Conservation (phyloP, 1,140 invertebrate genomes). For the Musca domestica region DNA sequence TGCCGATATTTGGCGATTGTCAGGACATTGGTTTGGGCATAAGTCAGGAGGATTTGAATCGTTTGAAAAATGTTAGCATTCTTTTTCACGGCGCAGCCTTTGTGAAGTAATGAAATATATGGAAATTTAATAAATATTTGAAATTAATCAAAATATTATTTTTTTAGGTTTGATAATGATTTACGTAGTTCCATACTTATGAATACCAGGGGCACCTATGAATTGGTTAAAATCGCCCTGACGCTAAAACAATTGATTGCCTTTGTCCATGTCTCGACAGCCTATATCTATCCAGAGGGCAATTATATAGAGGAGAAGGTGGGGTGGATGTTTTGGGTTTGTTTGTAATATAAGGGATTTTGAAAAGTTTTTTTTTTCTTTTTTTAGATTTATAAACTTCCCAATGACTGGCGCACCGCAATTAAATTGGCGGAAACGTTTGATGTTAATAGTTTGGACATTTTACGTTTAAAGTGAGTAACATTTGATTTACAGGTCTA, state of each 20-base stretch:
- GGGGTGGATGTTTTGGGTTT: too few relatives aligned
- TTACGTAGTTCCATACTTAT: conserved; percentile 66
- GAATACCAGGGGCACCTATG: conserved; percentile 68
- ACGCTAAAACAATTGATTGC: conserved; percentile 68
- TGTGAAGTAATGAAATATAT: conserved; percentile 55
- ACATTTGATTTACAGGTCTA: too few relatives aligned
- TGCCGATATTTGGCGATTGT: conserved; percentile 77
- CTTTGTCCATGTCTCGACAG: conserved; percentile 81
- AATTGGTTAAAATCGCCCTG: conserved; percentile 65
- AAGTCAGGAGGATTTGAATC: conserved; percentile 30
- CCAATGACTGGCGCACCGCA: conserved; percentile 78
- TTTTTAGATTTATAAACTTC: conserved; percentile 70
- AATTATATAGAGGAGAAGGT: conserved; percentile 66
- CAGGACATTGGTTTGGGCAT: conserved; percentile 62
- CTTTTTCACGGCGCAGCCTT: conserved; percentile 94
- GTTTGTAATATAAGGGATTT: neutral
- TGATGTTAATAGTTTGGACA: conserved; percentile 66
- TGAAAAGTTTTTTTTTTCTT: too few relatives aligned
- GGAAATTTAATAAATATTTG: neutral
- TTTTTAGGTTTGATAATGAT: conserved; percentile 65
- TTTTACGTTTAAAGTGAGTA: conserved; percentile 46
- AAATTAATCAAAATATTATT: neutral
- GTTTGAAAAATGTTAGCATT: conserved; percentile 69
- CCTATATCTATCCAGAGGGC: conserved; percentile 78
- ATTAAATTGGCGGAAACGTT: conserved; percentile 79